These are phyloP conservation scores for Pammene aurita DNA, from an alignment of 2,888 invertebrate species.

Conservation along the genomic window DNA sequence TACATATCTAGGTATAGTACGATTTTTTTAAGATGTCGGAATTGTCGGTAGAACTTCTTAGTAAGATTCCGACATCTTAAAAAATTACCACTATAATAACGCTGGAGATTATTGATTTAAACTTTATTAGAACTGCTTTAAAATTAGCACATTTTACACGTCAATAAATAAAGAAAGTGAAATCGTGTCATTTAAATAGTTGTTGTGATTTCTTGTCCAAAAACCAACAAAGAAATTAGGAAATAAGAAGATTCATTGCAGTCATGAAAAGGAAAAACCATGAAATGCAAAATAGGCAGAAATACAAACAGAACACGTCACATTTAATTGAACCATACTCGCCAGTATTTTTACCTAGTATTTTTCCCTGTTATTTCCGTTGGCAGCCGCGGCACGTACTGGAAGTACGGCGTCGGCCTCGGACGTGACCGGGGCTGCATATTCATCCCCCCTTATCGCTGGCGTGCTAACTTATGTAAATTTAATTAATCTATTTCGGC, in stretches of 20 bases:
- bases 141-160: too few relatives aligned
- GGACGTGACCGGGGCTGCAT: slow-evolving; percentile 73
- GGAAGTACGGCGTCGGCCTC: slow-evolving; percentile 48
- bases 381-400: slow-evolving; percentile 35
- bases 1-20: too few relatives aligned
- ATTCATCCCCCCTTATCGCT: slow-evolving; percentile 67
- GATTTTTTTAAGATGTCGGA: too few relatives aligned
- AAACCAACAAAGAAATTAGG: too few relatives aligned
- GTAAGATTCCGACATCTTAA: too few relatives aligned
- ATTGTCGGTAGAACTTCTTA: too few relatives aligned
- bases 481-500: slow-evolving; percentile 80
- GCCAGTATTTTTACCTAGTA: slow-evolving; percentile 31
- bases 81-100: too few relatives aligned
- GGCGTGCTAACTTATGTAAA: slow-evolving; percentile 79
- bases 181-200: too few relatives aligned
- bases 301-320: slow-evolving; percentile 15
- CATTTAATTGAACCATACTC: slow-evolving; percentile 18
- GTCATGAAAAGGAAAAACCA: background rate
- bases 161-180: too few relatives aligned
- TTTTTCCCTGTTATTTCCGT: slow-evolving; percentile 30
- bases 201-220: too few relatives aligned
- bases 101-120: too few relatives aligned
- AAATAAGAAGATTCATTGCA: background rate
- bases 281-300: background rate
- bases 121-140: too few relatives aligned